Base-by-base conservation (phyloP, 2,888 invertebrate genomes). In the Slavum lentiscoides region DNA sequence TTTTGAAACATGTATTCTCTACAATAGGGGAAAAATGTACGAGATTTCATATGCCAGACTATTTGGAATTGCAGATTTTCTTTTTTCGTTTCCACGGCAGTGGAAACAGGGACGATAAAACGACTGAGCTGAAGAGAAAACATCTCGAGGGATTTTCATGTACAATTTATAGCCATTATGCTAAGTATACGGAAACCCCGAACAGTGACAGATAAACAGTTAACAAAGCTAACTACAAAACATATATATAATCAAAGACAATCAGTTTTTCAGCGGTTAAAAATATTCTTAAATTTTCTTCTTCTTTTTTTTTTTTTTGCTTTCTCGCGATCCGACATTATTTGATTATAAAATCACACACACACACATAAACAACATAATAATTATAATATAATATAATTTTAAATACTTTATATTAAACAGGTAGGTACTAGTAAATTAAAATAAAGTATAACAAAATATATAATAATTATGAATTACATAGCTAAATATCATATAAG, bases 61-160 rank as follows among this genome's bases (percentile, higher is more conserved):
- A 30, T 77, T 77, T 69, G 68, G 76, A 77, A 77, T 77, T 77
- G 76, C 76, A 77, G 76, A 77, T 77, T 77, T 77, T 58, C 53
- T 64, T 73, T 21, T 62, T 64, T 37, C n/a, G 6, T 23, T 19
- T 77, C 59, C 69, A 39, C 68, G 76, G 61, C 21, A 43, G 67
- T 39, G 49, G 53, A 49, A 49, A 53, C 37, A 69, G 76, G 69
- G 76, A 77, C 69, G 76, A 77, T 77, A 77, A 77, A 77, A 77
- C 76, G 68, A 53, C 76, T 69, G 68, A 77, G 76, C 68, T 69
- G 61, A 69, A 77, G 76, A 69, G 76, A 77, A 77, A 77, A 77
- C 76, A 77, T 77, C 76, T 61, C 76, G 76, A 77, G 76, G 76
- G 76, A 77, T 77, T 76, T 77, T 77, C 76, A 53, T 62, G 69